phyloP scores from a whole-genome alignment of 2,888 invertebrate species.

The Oxyteleia sp. region DNA sequence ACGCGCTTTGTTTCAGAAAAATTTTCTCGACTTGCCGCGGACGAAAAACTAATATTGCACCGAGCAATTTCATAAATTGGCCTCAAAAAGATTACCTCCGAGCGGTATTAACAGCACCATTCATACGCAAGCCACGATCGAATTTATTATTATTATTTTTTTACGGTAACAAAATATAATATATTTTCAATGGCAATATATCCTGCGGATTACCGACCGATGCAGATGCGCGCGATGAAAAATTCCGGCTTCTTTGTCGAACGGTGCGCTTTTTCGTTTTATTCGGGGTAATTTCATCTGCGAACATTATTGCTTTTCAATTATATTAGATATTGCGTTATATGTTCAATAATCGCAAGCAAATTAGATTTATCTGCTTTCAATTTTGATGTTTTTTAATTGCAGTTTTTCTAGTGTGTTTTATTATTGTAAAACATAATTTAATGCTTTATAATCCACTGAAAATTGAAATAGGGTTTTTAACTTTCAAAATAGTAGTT shows the following conservation, averaged over 20 bases:
- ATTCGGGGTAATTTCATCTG: not conserved
- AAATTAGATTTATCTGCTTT: too few relatives aligned
- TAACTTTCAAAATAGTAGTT: too few relatives aligned
- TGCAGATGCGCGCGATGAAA: not conserved
- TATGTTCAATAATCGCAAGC: too few relatives aligned
- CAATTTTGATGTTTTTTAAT: too few relatives aligned
- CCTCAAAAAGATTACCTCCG: slow-evolving; percentile 9
- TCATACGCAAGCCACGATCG: not conserved
- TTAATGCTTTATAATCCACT: too few relatives aligned
- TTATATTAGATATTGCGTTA: not conserved
- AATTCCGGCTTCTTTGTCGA: not conserved
- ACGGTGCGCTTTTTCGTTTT: not conserved
- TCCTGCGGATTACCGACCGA: not conserved
- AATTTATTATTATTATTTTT: slow-evolving; percentile 13
- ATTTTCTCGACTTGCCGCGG: not conserved
- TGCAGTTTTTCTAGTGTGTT: too few relatives aligned
- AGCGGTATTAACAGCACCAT: not conserved
- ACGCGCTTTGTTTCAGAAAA: not conserved
- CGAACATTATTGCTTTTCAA: not conserved
- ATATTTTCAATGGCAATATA: not conserved
- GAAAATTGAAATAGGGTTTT: too few relatives aligned
- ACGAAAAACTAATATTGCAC: slow-evolving; percentile 7
- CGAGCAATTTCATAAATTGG: slow-evolving; percentile 19
- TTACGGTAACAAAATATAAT: not conserved
- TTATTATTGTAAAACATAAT: too few relatives aligned